Evolutionary conservation across 2,797 vertebrate genomes (phyloP).

Genomic region (Hemitrygon akajei): DNA sequence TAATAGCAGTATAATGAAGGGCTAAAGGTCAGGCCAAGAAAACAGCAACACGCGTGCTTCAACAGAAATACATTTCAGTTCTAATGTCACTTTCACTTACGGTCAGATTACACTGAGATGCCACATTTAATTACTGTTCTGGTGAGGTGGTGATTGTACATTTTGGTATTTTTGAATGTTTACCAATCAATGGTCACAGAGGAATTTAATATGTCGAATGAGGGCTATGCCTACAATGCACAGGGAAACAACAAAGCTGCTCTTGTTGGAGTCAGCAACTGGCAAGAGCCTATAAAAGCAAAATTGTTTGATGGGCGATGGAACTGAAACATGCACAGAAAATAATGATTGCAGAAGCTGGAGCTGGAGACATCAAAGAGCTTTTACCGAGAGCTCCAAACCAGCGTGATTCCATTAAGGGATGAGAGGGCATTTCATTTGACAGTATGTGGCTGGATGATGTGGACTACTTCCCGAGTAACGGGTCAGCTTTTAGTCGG

Average conservation of each 20-base stretch:
- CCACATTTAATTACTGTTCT: slow-evolving; percentile 53
- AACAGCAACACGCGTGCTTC: slow-evolving; percentile 34
- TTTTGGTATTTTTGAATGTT: slow-evolving; percentile 43
- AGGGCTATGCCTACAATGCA: background rate
- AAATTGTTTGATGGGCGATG: background rate
- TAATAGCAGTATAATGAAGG: slow-evolving; percentile 42
- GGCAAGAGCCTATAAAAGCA: background rate
- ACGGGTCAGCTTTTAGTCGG: background rate
- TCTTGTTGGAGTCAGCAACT: background rate
- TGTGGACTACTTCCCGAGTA: background rate
- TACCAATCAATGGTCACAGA: background rate
- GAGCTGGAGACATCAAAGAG: background rate
- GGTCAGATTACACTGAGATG: slow-evolving; percentile 47
- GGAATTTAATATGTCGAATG: background rate
- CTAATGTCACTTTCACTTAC: slow-evolving; percentile 48
- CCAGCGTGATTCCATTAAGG: slow-evolving; percentile 11
- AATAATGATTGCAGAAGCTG: slow-evolving; percentile 3
- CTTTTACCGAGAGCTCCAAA: background rate
- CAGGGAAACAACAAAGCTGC: background rate
- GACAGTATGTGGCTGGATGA: background rate
- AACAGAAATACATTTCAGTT: slow-evolving; percentile 46
- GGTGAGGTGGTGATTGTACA: slow-evolving; percentile 46
- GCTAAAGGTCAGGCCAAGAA: slow-evolving; percentile 39
- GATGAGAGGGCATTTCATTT: background rate
- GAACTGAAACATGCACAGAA: background rate